Evolutionary conservation across 2,888 invertebrate genomes (phyloP), one percentile per base, ranked within the genome.

Genomic region (Leptopilina myrica): DNA sequence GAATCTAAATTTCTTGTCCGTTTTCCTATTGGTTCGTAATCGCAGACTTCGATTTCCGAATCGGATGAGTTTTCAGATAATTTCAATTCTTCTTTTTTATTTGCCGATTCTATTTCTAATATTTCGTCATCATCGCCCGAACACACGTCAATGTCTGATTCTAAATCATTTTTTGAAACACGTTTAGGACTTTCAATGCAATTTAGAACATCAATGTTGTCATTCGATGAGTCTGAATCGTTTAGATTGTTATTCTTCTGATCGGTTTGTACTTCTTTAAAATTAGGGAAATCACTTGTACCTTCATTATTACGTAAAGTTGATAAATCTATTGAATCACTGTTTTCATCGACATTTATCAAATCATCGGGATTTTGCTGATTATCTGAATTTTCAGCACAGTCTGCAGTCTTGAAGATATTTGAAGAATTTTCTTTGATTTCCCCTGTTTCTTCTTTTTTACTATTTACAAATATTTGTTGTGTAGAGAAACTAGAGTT

Each of bases 121-220:
- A 88, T 80, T 76, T 87, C 87, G 62, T 87, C 86, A 40, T 87
- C 86, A 59, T 88, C 88, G 0, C 86, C 86, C 7, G 86, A 87
- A 69, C 87, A 87, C 2, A 87, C 86, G 80, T 88, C 87, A 75
- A 87, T 87, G 15, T 88, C 88, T 5, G 87, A 87, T 64, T 88
- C 87, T 40, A 86, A 84, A 75, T 86, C 86, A 65, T 83, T 84
- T 8, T 86, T 84, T 9, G 78, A 53, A 77, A 64, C 56, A 79
- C 82, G 86, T 6, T 26, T 14, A 40, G 77, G 15, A 78, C 69
- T 76, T 65, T 82, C 81, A 46, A 67, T 76, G 7, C 78, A 56
- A 67, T 80, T 78, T 46, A 78, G 73, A 75, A 64, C n/a, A 46
- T 81, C 76, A 40, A 73, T 20, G 64, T 81, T 80, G 59, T 81